Evolutionary conservation across 2,888 invertebrate genomes (phyloP).

Genomic region (Schizaphis graminum): DNA sequence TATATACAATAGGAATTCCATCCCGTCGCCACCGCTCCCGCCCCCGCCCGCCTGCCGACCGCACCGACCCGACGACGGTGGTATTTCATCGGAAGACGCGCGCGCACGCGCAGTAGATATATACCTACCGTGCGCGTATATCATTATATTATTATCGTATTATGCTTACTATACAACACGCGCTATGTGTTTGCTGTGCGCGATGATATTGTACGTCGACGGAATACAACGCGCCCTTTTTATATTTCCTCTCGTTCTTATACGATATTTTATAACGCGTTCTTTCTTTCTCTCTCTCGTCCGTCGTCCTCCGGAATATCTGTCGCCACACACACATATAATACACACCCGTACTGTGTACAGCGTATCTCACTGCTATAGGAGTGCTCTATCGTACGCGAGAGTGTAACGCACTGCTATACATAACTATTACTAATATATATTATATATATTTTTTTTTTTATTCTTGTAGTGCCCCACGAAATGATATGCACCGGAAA

Average conservation of each 20-base stretch:
- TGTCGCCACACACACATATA: background rate
- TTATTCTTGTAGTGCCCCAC: background rate
- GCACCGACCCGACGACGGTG: background rate
- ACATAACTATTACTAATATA: background rate
- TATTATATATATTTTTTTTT: background rate
- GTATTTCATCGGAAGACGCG: constrained; percentile 19
- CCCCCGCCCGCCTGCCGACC: background rate
- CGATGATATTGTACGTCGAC: background rate
- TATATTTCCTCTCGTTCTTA: background rate
- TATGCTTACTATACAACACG: no score
- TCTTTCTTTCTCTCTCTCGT: background rate
- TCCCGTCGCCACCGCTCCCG: constrained; percentile 12
- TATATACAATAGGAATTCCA: constrained; percentile 41
- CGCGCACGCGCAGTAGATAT: background rate
- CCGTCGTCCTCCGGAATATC: background rate
- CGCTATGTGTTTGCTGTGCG: background rate
- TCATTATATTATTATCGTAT: no score
- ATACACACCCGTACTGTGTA: no score
- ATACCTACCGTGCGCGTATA: background rate
- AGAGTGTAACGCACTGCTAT: background rate
- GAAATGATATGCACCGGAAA: constrained; percentile 45
- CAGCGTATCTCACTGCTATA: background rate
- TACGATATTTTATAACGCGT: background rate
- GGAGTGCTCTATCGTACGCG: background rate
- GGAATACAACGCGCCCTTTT: constrained; percentile 26